Base-by-base conservation (phyloP, 1,140 invertebrate genomes). In the Ceratoteleas bidentatus region DNA sequence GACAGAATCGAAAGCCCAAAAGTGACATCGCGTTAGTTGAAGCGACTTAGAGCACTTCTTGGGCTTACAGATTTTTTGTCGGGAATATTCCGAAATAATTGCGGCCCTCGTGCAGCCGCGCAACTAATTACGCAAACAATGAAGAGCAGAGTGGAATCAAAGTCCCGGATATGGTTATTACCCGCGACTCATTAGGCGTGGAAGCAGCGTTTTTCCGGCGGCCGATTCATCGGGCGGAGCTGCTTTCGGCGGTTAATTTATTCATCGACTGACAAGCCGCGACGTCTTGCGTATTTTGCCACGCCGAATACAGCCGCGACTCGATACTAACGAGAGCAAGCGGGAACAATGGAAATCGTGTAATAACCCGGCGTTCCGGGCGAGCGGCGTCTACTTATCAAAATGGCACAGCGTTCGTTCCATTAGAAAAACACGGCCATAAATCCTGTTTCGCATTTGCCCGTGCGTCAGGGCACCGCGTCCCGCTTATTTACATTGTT, bases 361-460 rank as follows among this genome's bases (percentile, higher is more conserved):
- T 45, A 61, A 54, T 16, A 62, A 56, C 16, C 24, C 24, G 24
- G 36, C 58, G 49, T 47, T 47, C 61, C 57, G 56, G n/a, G 32
- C 36, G 60, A 62, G 36, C 52, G 38, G 16, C 40, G 14, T 57
- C 64, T 60, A 70, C 66, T 78, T 70, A 78, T 78, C 75, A 65
- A 60, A 78, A 70, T 58, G 56, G 53, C 47, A 52, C 52, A 58
- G 70, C 58, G 65, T 66, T 78, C 66, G 64, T 78, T 65, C 58
- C 65, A 78, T 70, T 64, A 70, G 36, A 65, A 65, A 78, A 78
- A 70, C 49, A 65, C 13, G 16, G 36, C 32, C 32, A 78, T 65
- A 78, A 78, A 70, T 70, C 53, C 52, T 50, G 47, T 65, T 65
- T 78, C 53, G 36, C 61, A 78, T 65, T 78, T 66, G 43, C 14